Percentiles rank a stretch among this genome's conserved stretches.
Conservation (phyloP, 2,888 invertebrate genomes). For the Chelonus formosanus region DNA sequence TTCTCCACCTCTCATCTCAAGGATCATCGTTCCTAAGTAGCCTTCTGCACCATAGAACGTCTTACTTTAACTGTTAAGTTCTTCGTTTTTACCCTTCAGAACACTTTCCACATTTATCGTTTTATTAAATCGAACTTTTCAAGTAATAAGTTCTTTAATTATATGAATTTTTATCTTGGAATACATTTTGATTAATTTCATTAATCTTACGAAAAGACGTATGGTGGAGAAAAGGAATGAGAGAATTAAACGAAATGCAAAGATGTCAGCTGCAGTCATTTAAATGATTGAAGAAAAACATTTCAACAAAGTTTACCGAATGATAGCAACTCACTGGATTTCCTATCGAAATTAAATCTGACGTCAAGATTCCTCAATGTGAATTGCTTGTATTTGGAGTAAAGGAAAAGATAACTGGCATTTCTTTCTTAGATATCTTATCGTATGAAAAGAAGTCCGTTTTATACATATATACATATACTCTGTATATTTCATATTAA, state of each 20-base stretch:
- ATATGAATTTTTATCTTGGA: background rate
- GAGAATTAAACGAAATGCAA: constrained; percentile 1
- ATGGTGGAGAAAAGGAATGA: background rate
- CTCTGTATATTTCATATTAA: background rate
- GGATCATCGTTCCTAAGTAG: constrained; percentile 53
- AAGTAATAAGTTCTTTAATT: background rate
- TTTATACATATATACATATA: constrained; percentile 5
- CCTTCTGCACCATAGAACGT: constrained; percentile 47
- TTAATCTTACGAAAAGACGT: background rate
- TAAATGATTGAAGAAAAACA: constrained; percentile 22
- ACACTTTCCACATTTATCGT: constrained; percentile 13
- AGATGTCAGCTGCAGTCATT: background rate
- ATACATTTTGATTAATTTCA: background rate
- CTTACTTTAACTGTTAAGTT: constrained; percentile 47
- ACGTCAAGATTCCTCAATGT: constrained; percentile 35
- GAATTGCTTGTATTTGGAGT: constrained; percentile 30
- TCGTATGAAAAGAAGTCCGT: constrained; percentile 35
- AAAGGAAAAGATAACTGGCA: constrained; percentile 21
- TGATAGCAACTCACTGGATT: constrained; percentile 19
- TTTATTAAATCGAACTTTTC: constrained; percentile 28
- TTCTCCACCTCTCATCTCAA: constrained; percentile 51
- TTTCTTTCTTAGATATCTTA: constrained; percentile 29
- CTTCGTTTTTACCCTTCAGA: constrained; percentile 15
- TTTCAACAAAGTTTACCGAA: constrained; percentile 22
- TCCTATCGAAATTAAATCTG: constrained; percentile 44